Base-by-base conservation (phyloP, 1,140 invertebrate species). In the Eriosoma lanigerum region DNA sequence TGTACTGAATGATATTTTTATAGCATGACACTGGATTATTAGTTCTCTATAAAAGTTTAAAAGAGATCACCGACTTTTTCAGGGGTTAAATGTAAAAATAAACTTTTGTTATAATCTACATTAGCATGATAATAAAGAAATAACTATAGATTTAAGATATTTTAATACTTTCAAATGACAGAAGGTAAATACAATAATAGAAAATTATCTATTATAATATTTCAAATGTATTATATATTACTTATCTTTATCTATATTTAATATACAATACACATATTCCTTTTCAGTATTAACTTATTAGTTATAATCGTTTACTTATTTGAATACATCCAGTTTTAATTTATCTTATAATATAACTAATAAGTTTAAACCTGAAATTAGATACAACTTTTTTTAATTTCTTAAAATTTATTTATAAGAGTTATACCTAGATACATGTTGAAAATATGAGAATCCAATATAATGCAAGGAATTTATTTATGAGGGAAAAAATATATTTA, bases 401-500 rank as follows among this genome's bases (percentile, higher is more conserved):
- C 26, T 60, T 60, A 15, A 60, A 17, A 1, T 62, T 62, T 62
- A 29, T 19, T 32, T 32, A 62, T 62, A 19, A 32, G 17, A 17
- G 1, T 29, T 29, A 60, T 60, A 38, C 32, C 32, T 1, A 13
- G 29, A 17, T 62, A 62, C 6, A 38, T 32, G 60, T 62, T 17
- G n/a, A 32, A 32, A 3, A 62, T 12, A n/a, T 17, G 26, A 54
- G 73, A 76, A 76, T 52, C 73, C 73, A 32, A 54, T 26, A 19
- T 13, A 76, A 46, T 76, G 32, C 32, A 44, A 58, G 52, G 24
- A 58, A 1, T 38, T 44, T 10, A 46, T 19, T 76, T 29, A 32
- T 32, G 54, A 48, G 38, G 48, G 24, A 24, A 24, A 6, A 68
- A 68, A n/a, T n/a, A n/a, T n/a, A n/a, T n/a, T n/a, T n/a, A n/a